Conservation (phyloP, 2,888 invertebrate species). For the Acronicta aceris region DNA sequence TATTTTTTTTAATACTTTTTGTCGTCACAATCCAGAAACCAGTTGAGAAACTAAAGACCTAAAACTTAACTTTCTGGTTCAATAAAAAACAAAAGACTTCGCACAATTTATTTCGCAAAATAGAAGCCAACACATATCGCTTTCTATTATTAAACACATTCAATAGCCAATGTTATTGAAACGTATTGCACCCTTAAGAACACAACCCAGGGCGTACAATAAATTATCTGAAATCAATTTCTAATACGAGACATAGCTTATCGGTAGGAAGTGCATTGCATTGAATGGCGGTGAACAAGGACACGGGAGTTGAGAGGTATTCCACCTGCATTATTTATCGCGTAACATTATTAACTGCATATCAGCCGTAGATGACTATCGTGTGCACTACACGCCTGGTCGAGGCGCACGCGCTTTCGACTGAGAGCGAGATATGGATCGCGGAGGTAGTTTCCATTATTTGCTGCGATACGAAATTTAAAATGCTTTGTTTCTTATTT, state of each 20-base stretch:
- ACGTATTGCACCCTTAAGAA: constrained; percentile 59
- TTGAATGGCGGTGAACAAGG: constrained; percentile 67
- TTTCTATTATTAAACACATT: constrained; percentile 51
- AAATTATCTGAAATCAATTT: constrained; percentile 77
- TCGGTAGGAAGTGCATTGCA: constrained; percentile 69
- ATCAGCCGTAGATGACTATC: constrained; percentile 86
- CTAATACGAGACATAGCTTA: constrained; percentile 70
- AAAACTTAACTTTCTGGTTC: neutral
- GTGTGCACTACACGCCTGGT: constrained; percentile 78
- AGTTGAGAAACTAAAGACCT: no score
- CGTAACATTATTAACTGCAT: constrained; percentile 86
- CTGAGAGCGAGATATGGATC: constrained; percentile 80
- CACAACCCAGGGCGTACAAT: constrained; percentile 56
- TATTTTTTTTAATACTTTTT: no score
- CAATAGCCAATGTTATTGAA: constrained; percentile 50
- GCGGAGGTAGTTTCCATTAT: constrained; percentile 59
- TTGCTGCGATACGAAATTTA: constrained; percentile 53
- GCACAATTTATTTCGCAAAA: constrained; percentile 16
- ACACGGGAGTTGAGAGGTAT: constrained; percentile 71
- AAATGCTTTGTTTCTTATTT: neutral
- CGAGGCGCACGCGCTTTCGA: constrained; percentile 84
- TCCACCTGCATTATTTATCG: constrained; percentile 86
- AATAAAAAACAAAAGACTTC: neutral
- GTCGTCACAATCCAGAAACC: no score
- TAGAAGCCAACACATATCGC: constrained; percentile 40